phyloP scores from a whole-genome alignment of 2,888 invertebrate genomes.

The Caenorhabditis sp. region DNA sequence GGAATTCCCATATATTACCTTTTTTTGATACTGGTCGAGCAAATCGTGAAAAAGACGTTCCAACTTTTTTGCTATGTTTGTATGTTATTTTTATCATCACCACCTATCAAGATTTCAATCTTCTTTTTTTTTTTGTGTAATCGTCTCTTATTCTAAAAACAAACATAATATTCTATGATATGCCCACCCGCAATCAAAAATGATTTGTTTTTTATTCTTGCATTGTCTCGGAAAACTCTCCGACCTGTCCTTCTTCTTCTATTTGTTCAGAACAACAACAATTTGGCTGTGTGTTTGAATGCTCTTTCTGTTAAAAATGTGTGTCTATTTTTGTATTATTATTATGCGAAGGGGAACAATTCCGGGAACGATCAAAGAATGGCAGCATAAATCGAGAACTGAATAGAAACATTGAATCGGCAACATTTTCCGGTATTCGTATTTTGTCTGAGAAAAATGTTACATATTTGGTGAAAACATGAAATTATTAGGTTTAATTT shows the following conservation, averaged over 20 bases:
- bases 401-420: neutral
- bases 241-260: neutral
- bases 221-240: neutral
- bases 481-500: no score
- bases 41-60: no score
- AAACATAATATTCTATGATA: neutral
- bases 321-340: neutral
- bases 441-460: neutral
- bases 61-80: no score
- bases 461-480: no score
- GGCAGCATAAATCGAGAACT: neutral
- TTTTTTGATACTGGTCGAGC: no score
- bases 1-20: no score
- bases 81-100: no score
- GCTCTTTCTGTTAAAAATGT: neutral
- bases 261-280: neutral
- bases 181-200: neutral
- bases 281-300: neutral
- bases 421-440: neutral
- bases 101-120: neutral
- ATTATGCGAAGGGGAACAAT: neutral
- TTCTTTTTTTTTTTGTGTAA: neutral
- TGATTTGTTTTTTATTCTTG: neutral
- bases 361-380: neutral
- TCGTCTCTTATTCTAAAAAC: neutral